Base-by-base conservation (phyloP, 2,113 vertebrate genomes). In the Strix aluco region DNA sequence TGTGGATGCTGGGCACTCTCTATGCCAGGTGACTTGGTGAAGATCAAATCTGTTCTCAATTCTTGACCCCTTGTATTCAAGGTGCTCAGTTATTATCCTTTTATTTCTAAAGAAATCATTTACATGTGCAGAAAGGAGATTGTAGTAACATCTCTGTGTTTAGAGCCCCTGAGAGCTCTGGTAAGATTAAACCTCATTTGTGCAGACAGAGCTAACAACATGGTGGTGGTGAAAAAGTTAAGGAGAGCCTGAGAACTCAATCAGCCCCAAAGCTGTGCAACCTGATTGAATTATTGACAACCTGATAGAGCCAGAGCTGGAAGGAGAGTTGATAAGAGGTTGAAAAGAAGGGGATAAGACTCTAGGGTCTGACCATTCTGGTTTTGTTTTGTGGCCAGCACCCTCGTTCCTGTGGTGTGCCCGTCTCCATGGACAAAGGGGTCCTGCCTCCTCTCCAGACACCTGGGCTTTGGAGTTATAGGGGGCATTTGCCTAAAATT, bases 401-500 rank as follows among this genome's bases (percentile, higher is more conserved):
- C 8, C 4, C 26, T 69, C 1, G 16, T 8, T 36, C 34, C 4
- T 66, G 22, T 29, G 27, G 5, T 38, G 11, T 51, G 19, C 11
- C 22, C 0, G 5, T 71, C 55, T 91, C 27, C 10, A 6, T n/a
- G n/a, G 47, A 10, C 11, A 36, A 74, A 49, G 21, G n/a, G 8
- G 5, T 71, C 34, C 12, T 82, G 10, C 5, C 10, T 81, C 27
- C 11, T 52, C 51, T 66, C 27, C 15, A 40, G 49, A 21, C 6
- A 27, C 6, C 3, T 36, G 52, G n/a, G 17, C 9, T 81, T 82
- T 44, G 42, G 40, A 74, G 10, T 44, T 58, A 42, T 1, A 67
- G 19, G 3, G 14, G 2, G 0, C 0, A 0, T 75, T 88, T 75
- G 20, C 49, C 30, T 34, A 80, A 82, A 57, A 38, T 70, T 80